Percentiles rank a stretch among this genome's conserved stretches.
phyloP scores from a whole-genome alignment of 2,797 vertebrate genomes.

The Peromyscus nudipes region DNA sequence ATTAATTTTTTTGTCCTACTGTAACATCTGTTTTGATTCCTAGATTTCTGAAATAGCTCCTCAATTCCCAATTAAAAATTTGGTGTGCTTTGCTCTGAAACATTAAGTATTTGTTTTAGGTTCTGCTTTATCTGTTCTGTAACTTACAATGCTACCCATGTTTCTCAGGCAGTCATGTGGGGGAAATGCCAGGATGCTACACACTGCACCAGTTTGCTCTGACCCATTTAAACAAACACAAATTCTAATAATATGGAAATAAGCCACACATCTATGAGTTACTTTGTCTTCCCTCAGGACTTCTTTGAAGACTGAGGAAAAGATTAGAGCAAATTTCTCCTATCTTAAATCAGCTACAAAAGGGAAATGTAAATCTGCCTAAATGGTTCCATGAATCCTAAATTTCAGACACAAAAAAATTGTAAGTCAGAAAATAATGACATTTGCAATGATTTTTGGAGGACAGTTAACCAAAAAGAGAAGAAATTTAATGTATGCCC shows the following conservation, averaged over 20 bases:
- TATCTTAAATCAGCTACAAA: slow-evolving; percentile 20
- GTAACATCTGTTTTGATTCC: neutral
- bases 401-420: neutral
- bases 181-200: neutral
- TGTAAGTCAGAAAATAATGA: neutral
- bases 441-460: neutral
- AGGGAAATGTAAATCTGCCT: neutral
- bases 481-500: neutral
- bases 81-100: neutral
- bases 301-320: neutral
- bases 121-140: neutral
- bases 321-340: neutral
- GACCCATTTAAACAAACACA: neutral
- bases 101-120: neutral
- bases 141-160: neutral
- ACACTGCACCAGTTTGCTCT: neutral
- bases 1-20: neutral
- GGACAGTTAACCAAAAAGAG: neutral
- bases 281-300: slow-evolving; percentile 8
- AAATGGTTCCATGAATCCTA: neutral
- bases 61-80: neutral
- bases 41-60: neutral
- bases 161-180: neutral
- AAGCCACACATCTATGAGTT: neutral
- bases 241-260: slow-evolving; percentile 18